Percentiles rank a stretch among this genome's conserved stretches.
Conservation (phyloP, 2,113 vertebrate species). For the Prunella himalayana region DNA sequence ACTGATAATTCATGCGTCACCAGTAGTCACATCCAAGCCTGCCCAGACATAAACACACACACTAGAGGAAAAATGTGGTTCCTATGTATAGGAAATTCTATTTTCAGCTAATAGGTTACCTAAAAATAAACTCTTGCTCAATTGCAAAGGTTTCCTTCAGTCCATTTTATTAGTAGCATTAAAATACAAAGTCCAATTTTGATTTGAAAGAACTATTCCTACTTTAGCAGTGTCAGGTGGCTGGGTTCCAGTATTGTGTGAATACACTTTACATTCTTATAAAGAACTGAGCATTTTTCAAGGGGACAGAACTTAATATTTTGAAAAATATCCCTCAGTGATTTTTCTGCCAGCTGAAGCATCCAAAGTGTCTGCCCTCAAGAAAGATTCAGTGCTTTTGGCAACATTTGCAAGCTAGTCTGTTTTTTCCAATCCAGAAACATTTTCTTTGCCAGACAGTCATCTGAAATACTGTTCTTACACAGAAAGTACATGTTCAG, state of each 20-base stretch:
- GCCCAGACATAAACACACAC: background rate
- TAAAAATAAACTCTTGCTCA: constrained; percentile 31
- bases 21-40: background rate
- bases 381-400: constrained; percentile 47
- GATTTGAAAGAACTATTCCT: background rate
- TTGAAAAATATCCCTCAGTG: constrained; percentile 20
- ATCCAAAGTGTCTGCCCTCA: constrained; percentile 46
- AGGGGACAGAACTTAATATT: constrained; percentile 13
- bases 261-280: constrained; percentile 23
- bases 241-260: background rate
- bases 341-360: constrained; percentile 38
- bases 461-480: constrained; percentile 57
- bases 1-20: constrained; percentile 42
- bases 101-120: background rate
- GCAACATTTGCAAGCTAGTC: constrained; percentile 20
- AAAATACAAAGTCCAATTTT: constrained; percentile 5
- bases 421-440: constrained; percentile 60
- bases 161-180: constrained; percentile 12
- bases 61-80: background rate
- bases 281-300: constrained; percentile 19
- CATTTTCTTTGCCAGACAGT: constrained; percentile 33
- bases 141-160: background rate
- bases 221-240: background rate
- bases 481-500: constrained; percentile 49
- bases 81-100: constrained; percentile 20